Evolutionary conservation across 2,888 invertebrate genomes (phyloP).

Genomic region (Ophion costatus): DNA sequence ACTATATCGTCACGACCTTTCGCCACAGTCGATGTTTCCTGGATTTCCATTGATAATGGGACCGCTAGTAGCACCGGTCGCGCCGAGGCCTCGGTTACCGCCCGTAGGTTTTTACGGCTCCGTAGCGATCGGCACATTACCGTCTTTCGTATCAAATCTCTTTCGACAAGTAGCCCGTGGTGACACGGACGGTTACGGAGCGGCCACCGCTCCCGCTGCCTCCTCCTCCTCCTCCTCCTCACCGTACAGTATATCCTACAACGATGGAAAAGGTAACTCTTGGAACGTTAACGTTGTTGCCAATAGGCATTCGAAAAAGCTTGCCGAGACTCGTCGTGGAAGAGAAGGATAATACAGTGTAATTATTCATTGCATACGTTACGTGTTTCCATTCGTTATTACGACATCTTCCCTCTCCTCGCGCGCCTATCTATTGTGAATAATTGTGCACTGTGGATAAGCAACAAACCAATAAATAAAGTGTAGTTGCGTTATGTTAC

Average conservation of each 20-base stretch:
- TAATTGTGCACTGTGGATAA: not conserved
- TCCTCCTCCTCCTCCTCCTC: no score
- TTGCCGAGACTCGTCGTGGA: no score
- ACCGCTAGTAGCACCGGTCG: conserved; percentile 8
- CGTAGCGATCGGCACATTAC: not conserved
- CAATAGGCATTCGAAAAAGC: conserved; percentile 34
- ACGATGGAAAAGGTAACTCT: conserved; percentile 60
- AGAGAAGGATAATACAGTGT: no score
- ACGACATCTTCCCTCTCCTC: not conserved
- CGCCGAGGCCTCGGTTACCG: conserved; percentile 1
- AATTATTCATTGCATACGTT: no score
- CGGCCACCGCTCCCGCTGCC: not conserved
- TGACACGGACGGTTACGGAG: not conserved
- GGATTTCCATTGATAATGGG: conserved; percentile 20
- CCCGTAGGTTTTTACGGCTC: not conserved
- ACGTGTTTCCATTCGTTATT: no score
- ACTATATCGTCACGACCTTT: conserved; percentile 8
- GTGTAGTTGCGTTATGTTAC: not conserved
- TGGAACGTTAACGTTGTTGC: conserved; percentile 63
- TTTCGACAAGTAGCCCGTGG: not conserved
- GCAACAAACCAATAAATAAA: not conserved
- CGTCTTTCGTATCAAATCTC: conserved; percentile 2
- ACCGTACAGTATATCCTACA: conserved; percentile 64
- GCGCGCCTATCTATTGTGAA: not conserved
- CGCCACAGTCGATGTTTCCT: conserved; percentile 5